Percentiles rank a stretch among this genome's conserved stretches.
phyloP scores from a whole-genome alignment of 2,888 invertebrate genomes.

The Tetropium fuscum region DNA sequence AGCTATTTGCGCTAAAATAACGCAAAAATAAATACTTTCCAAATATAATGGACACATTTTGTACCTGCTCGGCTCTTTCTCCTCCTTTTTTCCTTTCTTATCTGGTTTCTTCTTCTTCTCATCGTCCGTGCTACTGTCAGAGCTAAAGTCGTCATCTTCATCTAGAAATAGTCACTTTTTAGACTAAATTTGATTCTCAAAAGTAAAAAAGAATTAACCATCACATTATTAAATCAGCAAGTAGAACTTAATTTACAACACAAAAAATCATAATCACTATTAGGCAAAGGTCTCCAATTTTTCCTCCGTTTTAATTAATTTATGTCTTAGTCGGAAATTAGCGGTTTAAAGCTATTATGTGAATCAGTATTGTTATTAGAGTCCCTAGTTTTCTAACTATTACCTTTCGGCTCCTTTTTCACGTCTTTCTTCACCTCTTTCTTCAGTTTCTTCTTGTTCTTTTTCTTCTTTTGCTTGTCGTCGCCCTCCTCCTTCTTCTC shows the following conservation, averaged over 20 bases:
- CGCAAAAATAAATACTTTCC: too few relatives aligned
- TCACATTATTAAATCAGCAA: too few relatives aligned
- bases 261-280: neutral
- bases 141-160: constrained; percentile 78
- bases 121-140: constrained; percentile 77
- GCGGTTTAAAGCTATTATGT: neutral
- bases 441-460: constrained; percentile 70
- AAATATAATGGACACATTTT: neutral
- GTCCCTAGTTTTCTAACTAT: constrained; percentile 37
- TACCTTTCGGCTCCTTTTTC: constrained; percentile 51
- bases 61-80: constrained; percentile 62
- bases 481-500: constrained; percentile 69
- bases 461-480: constrained; percentile 74
- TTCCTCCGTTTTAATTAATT: too few relatives aligned
- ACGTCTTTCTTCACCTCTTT: constrained; percentile 71
- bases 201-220: too few relatives aligned
- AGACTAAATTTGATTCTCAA: neutral
- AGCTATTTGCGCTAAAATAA: constrained; percentile 69
- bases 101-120: constrained; percentile 72
- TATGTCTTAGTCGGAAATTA: too few relatives aligned
- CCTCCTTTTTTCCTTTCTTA: constrained; percentile 66
- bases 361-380: too few relatives aligned
- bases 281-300: too few relatives aligned
- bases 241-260: too few relatives aligned
- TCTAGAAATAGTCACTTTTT: constrained; percentile 63